Conservation (phyloP, 2,113 vertebrate genomes). For the Alaudala cheleensis region DNA sequence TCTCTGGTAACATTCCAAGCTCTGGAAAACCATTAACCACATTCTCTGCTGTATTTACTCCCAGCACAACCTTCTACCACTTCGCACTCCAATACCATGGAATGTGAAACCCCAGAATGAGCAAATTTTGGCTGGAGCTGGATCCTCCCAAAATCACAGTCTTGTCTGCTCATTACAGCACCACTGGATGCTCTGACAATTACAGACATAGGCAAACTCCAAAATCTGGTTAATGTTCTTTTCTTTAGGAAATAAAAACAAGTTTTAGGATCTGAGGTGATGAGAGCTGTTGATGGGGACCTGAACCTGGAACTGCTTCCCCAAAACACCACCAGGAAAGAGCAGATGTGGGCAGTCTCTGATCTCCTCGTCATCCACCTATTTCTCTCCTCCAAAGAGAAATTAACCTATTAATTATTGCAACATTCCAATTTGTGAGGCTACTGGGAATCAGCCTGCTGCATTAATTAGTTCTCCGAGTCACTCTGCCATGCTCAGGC, state of each 20-base stretch:
- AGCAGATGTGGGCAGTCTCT: background rate
- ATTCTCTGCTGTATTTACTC: background rate
- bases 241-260: rapidly evolving
- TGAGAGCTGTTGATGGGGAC: background rate
- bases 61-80: background rate
- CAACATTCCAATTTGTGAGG: background rate
- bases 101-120: background rate
- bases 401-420: slow-evolving; percentile 1
- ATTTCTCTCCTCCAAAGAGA: background rate
- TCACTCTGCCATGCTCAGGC: rapidly evolving
- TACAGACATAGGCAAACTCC: background rate
- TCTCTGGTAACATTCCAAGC: background rate
- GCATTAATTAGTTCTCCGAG: background rate
- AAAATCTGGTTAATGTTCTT: background rate
- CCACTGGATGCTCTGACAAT: background rate
- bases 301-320: background rate
- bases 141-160: background rate
- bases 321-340: background rate
- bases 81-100: rapidly evolving
- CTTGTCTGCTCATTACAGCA: background rate
- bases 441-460: background rate
- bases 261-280: background rate
- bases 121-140: background rate
- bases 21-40: background rate
- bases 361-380: background rate